Evolutionary conservation across 1,140 invertebrate species (phyloP).

Genomic region (Popillia japonica): DNA sequence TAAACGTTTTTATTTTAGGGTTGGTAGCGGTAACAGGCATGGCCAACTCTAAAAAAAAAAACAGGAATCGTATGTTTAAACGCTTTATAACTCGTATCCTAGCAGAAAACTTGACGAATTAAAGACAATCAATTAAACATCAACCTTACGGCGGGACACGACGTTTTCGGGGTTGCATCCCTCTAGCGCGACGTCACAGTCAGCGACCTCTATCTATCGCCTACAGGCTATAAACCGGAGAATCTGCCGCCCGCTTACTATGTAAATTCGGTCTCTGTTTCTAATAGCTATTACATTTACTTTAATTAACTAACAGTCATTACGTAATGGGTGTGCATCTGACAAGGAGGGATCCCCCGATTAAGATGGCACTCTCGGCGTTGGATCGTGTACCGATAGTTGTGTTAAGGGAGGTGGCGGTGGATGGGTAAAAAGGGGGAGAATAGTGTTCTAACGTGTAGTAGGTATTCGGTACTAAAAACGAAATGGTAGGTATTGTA

Average conservation of each 20-base stretch:
- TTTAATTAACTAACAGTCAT: conserved; percentile 54
- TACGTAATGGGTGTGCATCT: conserved; percentile 50
- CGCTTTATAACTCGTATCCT: too few species aligned
- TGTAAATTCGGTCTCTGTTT: conserved; percentile 49
- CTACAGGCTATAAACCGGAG: too few species aligned
- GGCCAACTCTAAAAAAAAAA: too few species aligned
- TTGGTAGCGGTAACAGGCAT: not conserved
- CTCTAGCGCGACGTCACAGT: too few species aligned
- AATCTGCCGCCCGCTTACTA: conserved; percentile 41
- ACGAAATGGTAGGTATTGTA: not conserved
- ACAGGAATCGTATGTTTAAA: too few species aligned
- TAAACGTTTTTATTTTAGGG: not conserved
- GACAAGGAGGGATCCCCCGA: conserved; percentile 36
- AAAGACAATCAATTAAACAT: too few species aligned
- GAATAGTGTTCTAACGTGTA: too few species aligned
- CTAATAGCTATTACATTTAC: conserved; percentile 52
- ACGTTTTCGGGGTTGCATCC: too few species aligned
- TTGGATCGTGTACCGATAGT: not conserved
- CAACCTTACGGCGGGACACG: too few species aligned
- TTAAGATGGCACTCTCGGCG: not conserved
- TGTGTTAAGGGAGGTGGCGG: not conserved
- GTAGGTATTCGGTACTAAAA: not conserved
- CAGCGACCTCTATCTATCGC: too few species aligned
- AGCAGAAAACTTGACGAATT: too few species aligned
- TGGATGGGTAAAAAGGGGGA: too few species aligned